phyloP scores from a whole-genome alignment of 92 coral and sea anemone species.

The Meandrina meandrites region DNA sequence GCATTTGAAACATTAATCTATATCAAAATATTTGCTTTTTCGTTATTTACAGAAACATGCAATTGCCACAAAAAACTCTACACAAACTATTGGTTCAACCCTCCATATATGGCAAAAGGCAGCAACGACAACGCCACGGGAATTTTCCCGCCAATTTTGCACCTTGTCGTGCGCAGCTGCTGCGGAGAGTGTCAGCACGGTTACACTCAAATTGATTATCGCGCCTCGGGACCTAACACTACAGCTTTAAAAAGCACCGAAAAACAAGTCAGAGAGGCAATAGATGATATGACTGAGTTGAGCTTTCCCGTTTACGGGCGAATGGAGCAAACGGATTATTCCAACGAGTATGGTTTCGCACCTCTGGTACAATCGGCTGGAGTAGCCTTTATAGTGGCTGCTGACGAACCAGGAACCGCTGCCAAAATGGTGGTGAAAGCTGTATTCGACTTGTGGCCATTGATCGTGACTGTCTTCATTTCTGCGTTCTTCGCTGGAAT shows the following conservation, averaged over 20 bases:
- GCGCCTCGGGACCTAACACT: conserved; percentile 12
- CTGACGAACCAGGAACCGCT: conserved; percentile 62
- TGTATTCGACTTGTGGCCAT: conserved; percentile 80
- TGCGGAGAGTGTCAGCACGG: conserved; percentile 79
- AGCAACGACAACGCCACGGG: conserved; percentile 54
- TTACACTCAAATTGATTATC: conserved; percentile 57
- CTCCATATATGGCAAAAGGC: conserved; percentile 69
- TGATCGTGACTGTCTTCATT: conserved; percentile 70
- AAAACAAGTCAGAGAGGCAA: conserved; percentile 51
- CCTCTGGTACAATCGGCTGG: conserved; percentile 87
- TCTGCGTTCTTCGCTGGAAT: conserved; percentile 84
- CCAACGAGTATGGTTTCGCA: conserved; percentile 74
- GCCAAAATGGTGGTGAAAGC: conserved; percentile 72
- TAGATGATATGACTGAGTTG: conserved; percentile 67
- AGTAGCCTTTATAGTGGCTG: conserved; percentile 73
- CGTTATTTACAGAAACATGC: conserved; percentile 77
- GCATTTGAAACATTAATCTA: no score
- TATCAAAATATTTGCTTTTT: background rate
- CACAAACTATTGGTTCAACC: conserved; percentile 89
- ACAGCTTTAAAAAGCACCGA: conserved; percentile 49
- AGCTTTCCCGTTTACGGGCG: conserved; percentile 84
- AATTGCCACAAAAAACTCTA: conserved; percentile 71
- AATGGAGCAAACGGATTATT: conserved; percentile 54
- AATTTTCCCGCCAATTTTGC: conserved; percentile 79
- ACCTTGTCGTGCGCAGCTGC: conserved; percentile 56